These are phyloP conservation scores for Oreochromis grahami DNA, from an alignment of 2,797 vertebrate species.

Conservation along the genomic window DNA sequence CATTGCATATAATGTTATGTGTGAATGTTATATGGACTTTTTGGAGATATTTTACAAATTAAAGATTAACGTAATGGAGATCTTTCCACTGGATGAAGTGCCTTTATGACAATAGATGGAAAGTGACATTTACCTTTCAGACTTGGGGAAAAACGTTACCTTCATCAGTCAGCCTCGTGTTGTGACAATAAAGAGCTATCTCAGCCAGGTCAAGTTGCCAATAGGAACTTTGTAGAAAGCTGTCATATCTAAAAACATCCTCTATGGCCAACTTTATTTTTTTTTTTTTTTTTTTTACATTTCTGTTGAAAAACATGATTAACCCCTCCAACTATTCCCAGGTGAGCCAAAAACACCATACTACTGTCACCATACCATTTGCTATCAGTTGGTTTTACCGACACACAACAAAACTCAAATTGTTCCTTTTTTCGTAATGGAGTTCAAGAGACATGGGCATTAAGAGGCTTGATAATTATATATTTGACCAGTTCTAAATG, in stretches of 20 bases:
- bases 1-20: not conserved
- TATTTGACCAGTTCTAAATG: not conserved
- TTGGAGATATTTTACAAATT: too few species aligned
- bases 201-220: not conserved
- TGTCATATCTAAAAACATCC: not conserved
- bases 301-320: not conserved
- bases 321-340: not conserved
- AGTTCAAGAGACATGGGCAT: not conserved
- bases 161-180: not conserved
- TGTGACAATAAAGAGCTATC: not conserved
- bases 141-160: fast-evolving
- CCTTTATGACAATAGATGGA: too few species aligned
- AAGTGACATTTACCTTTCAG: not conserved
- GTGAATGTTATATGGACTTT: not conserved
- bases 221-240: not conserved
- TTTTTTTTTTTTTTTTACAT: fast-evolving
- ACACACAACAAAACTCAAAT: not conserved
- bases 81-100: too few species aligned
- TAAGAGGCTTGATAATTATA: not conserved
- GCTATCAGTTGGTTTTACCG: not conserved
- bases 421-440: not conserved
- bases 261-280: not conserved
- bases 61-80: too few species aligned
- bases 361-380: not conserved
- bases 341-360: not conserved